These are phyloP conservation scores for Lasius platythorax DNA, from an alignment of 2,888 invertebrate species.

Conservation along the genomic window DNA sequence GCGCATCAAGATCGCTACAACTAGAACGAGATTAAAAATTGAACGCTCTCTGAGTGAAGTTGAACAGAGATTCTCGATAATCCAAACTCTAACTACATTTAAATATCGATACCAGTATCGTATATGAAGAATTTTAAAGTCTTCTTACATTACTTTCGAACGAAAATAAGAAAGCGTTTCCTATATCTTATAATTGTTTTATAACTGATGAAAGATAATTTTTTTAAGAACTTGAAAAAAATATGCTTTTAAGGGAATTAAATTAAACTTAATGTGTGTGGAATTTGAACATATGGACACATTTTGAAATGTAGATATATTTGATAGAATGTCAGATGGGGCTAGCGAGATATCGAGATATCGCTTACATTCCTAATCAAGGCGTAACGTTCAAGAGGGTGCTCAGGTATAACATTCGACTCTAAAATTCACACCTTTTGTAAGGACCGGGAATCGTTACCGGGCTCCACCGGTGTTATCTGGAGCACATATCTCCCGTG, in stretches of 20 bases:
- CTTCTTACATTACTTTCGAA: neutral
- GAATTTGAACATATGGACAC: neutral
- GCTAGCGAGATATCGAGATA: constrained; percentile 16
- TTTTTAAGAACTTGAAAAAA: neutral
- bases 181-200: neutral
- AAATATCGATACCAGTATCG: neutral
- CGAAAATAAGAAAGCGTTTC: neutral
- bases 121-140: neutral
- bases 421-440: constrained; percentile 66
- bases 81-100: neutral
- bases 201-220: neutral
- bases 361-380: constrained; percentile 22
- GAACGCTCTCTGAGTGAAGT: neutral
- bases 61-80: constrained; percentile 1
- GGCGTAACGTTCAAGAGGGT: constrained; percentile 7
- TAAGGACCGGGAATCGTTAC: constrained; percentile 67
- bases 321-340: neutral
- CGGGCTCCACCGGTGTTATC: constrained; percentile 64
- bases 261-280: neutral
- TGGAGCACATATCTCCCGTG: constrained; percentile 49
- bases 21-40: constrained; percentile 28
- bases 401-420: constrained; percentile 15
- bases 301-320: neutral
- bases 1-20: neutral
- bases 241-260: neutral